Evolutionary conservation across 2,797 vertebrate genomes (phyloP).

Genomic region (Acipenser transmontanus): DNA sequence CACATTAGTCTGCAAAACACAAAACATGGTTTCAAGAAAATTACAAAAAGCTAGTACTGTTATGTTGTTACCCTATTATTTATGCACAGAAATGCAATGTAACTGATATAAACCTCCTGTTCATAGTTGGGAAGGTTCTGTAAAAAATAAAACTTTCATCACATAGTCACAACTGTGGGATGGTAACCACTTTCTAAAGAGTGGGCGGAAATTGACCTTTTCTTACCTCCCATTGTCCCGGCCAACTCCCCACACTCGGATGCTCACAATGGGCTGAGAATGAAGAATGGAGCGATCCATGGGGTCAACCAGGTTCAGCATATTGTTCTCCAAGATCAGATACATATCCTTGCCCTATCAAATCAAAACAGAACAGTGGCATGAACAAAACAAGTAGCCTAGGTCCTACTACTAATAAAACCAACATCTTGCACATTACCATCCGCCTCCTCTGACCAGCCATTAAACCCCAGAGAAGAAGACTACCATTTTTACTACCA

Average conservation of each 20-base stretch:
- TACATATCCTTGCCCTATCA: conserved; percentile 91
- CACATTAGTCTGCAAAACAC: too few relatives aligned
- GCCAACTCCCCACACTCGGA: conserved; percentile 92
- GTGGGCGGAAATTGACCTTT: conserved; percentile 6
- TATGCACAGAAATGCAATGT: too few relatives aligned
- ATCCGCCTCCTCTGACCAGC: background rate
- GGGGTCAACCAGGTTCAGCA: conserved; percentile 86
- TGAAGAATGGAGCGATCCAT: conserved; percentile 84
- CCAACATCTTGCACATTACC: too few relatives aligned
- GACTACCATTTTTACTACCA: background rate
- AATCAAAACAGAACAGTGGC: background rate
- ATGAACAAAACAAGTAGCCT: background rate
- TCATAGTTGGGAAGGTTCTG: too few relatives aligned
- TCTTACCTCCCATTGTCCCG: conserved; percentile 91
- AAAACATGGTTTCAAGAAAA: too few relatives aligned
- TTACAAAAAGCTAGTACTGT: too few relatives aligned
- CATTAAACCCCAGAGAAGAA: background rate
- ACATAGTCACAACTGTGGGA: too few relatives aligned
- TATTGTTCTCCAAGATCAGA: conserved; percentile 84
- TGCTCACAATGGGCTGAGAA: conserved; percentile 92
- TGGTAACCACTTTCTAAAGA: conserved; percentile 8
- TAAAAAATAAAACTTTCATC: too few relatives aligned
- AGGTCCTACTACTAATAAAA: too few relatives aligned
- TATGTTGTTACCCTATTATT: too few relatives aligned
- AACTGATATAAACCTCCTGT: too few relatives aligned